A percentile compares a stretch with the other conserved stretches of the same genome.
Conservation (phyloP, 1,140 invertebrate species). For the Potamilus streckersoni region DNA sequence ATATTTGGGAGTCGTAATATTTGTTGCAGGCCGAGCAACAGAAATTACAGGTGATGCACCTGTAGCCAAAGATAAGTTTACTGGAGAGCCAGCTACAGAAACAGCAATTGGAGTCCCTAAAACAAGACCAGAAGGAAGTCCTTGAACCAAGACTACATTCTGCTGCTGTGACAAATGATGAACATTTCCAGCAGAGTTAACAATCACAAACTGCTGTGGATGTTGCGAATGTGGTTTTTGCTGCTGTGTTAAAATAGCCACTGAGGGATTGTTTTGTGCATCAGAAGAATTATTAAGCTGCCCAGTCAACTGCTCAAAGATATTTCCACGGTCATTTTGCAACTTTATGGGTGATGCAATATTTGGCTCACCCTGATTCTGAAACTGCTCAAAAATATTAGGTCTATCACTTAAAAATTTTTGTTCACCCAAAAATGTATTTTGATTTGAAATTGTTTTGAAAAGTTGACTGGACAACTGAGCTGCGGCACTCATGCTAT, state of each 20-base stretch:
- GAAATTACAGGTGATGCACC: too few species aligned
- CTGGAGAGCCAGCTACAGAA: too few species aligned
- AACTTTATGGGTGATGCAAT: neutral
- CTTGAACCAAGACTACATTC: slow-evolving; percentile 28
- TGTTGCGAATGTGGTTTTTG: neutral
- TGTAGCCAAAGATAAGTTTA: too few species aligned
- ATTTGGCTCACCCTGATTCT: neutral
- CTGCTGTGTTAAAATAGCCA: too few species aligned
- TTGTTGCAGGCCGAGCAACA: too few species aligned
- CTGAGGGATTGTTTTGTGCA: slow-evolving; percentile 14
- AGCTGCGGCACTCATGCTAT: too few species aligned
- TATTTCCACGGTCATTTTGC: neutral
- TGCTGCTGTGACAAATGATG: slow-evolving; percentile 7
- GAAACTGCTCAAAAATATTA: slow-evolving; percentile 36
- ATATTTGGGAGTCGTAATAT: too few species aligned
- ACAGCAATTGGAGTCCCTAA: slow-evolving; percentile 19
- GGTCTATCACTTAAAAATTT: slow-evolving; percentile 19
- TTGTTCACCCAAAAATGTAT: too few species aligned
- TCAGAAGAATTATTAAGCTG: slow-evolving; percentile 19
- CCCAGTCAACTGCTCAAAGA: slow-evolving; percentile 9
- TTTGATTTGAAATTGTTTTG: too few species aligned
- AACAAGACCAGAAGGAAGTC: slow-evolving; percentile 25
- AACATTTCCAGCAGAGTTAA: slow-evolving; percentile 15
- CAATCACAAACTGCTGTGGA: slow-evolving; percentile 24
- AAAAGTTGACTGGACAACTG: too few species aligned